A percentile compares a stretch with the other conserved stretches of the same genome.
phyloP scores from a whole-genome alignment of 2,113 vertebrate genomes.

The Neogale vison region DNA sequence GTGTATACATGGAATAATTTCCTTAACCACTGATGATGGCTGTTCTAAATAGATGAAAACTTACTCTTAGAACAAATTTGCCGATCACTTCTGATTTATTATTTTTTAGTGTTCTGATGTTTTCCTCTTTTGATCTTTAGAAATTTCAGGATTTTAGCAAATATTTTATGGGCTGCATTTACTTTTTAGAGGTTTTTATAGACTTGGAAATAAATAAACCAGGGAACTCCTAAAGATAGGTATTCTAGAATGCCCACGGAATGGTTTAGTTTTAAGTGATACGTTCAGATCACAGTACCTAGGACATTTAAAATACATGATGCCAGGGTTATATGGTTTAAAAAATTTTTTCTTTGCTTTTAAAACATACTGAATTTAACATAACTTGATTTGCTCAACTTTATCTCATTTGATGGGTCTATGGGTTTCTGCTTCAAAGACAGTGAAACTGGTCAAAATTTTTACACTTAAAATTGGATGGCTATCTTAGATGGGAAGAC shows the following conservation, averaged over 20 bases:
- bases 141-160: background rate
- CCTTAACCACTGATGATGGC: background rate
- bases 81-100: background rate
- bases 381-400: background rate
- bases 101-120: background rate
- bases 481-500: background rate
- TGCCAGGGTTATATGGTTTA: background rate
- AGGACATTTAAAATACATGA: background rate
- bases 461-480: background rate
- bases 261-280: background rate
- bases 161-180: background rate
- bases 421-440: constrained; percentile 32
- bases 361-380: constrained; percentile 17
- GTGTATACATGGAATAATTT: background rate
- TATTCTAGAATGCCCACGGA: background rate
- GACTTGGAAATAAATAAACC: background rate
- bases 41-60: background rate
- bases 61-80: background rate
- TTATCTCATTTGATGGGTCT: background rate
- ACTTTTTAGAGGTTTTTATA: background rate
- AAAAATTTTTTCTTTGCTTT: background rate
- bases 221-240: background rate
- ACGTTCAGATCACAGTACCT: background rate
- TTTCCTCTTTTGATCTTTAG: background rate
- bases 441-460: background rate